Conservation (phyloP, 2,113 vertebrate genomes). For the Macrotis lagotis region DNA sequence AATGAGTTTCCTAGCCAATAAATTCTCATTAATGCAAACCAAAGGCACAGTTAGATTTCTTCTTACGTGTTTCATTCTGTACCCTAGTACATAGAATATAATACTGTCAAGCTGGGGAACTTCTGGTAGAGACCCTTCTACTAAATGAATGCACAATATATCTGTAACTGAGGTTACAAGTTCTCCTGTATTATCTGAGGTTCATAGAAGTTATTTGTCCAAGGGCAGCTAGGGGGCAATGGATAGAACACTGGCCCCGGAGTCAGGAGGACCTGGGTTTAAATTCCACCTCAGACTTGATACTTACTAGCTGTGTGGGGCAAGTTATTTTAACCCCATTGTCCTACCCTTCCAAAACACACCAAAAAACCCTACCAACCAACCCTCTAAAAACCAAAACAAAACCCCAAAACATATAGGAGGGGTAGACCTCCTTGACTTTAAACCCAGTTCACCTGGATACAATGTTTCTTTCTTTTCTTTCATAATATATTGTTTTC, state of each 20-base stretch:
- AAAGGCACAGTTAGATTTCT: constrained; percentile 15
- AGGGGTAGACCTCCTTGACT: neutral
- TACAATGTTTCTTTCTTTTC: neutral
- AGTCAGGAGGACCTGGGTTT: too few relatives aligned
- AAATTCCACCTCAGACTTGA: too few relatives aligned
- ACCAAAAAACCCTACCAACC: too few relatives aligned
- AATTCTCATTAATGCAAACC: constrained; percentile 36
- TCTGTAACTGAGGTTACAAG: neutral
- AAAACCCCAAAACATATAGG: too few relatives aligned
- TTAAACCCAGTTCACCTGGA: neutral
- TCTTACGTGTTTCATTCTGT: neutral
- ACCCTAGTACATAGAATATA: neutral
- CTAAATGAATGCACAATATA: neutral
- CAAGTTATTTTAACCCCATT: too few relatives aligned
- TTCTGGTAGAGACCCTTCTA: neutral
- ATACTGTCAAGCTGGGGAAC: neutral
- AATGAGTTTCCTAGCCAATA: constrained; percentile 16
- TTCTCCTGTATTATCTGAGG: neutral
- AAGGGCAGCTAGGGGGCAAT: too few relatives aligned
- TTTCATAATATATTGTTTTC: neutral
- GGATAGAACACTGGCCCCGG: too few relatives aligned
- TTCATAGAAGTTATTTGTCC: neutral
- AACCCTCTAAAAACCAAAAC: too few relatives aligned
- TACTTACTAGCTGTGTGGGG: too few relatives aligned
- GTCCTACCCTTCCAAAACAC: too few relatives aligned